phyloP scores from a whole-genome alignment of 1,140 invertebrate genomes.

The Doryteuthis pealeii region DNA sequence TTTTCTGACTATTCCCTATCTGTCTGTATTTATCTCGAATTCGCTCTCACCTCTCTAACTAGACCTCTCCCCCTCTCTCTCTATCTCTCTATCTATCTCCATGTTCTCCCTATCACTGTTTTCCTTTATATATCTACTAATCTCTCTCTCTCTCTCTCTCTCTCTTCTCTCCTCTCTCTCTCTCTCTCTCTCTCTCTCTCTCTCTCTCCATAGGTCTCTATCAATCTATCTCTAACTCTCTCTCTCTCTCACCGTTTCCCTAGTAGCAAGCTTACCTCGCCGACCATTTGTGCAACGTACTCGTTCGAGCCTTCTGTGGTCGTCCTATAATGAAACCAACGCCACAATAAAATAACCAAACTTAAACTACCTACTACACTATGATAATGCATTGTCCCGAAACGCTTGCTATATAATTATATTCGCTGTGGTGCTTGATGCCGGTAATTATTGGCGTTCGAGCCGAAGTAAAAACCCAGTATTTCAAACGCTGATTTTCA shows the following conservation, averaged over 20 bases:
- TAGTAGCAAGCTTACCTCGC: background rate
- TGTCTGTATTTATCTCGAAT: background rate
- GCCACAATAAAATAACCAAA: too few species aligned
- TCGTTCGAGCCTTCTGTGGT: background rate
- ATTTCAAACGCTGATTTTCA: too few species aligned
- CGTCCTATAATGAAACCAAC: too few species aligned
- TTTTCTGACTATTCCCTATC: background rate
- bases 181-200: conserved; percentile 19
- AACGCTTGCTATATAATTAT: too few species aligned
- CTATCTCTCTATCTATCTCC: too few species aligned
- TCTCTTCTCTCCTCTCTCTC: background rate
- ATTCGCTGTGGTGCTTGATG: too few species aligned
- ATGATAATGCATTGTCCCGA: background rate
- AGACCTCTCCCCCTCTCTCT: too few species aligned
- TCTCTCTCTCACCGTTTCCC: background rate
- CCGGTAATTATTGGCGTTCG: too few species aligned
- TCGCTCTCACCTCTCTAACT: background rate
- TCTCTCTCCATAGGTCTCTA: background rate
- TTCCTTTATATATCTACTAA: too few species aligned
- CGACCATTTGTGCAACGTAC: background rate
- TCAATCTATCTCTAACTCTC: background rate
- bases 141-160: conserved; percentile 13
- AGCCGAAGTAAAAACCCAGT: too few species aligned
- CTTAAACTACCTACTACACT: background rate
- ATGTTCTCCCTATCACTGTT: too few species aligned